Evolutionary conservation across 2,113 vertebrate genomes (phyloP), one percentile per base, ranked within the genome.

Genomic region (Rhipidura dahli): DNA sequence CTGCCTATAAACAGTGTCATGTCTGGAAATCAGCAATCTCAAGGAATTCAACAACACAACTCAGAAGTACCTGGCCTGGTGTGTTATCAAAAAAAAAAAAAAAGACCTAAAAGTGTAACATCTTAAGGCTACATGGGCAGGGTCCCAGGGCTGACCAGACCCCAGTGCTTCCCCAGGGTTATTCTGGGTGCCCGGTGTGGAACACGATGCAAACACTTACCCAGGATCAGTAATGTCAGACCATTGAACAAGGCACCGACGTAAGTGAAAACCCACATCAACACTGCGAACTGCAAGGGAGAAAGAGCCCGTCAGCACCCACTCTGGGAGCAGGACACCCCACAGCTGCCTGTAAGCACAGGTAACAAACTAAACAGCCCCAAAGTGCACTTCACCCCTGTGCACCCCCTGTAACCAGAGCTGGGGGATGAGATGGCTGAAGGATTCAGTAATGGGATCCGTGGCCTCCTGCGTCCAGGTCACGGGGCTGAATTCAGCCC

Each of bases 241-340:
- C 99, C 99, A 93, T 99, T 99, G 97, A 99, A 99, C 98, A 99
- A 98, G 97, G 99, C 99, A 97, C 99, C 99, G 57, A 99, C 98
- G 27, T 99, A 99, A 66, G 99, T 99, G 96, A 99, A 98, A 37
- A 99, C 98, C 99, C 99, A 99, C 99, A 99, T 99, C 97, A 99
- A 90, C 93, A 99, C 98, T 20, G 99, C 99, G 82, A 99, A 99
- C 99, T 99, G 35, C 14, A 97, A 81, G 44, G 64, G 92, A 84
- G 53, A 86, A 89, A 59, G 75, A 90, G 61, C 42, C 3, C 1
- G 9, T 96, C 57, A 97, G 84, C 17, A 21, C 21, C 24, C 56
- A 12, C 90, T 21, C 44, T 40, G 30, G 15, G 18, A 37, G 17
- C 56, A 66, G 40, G 66, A 56, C 31, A 19, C 2, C 35, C 6